Conservation (phyloP, 2,797 vertebrate genomes). For the Botia kubotai region DNA sequence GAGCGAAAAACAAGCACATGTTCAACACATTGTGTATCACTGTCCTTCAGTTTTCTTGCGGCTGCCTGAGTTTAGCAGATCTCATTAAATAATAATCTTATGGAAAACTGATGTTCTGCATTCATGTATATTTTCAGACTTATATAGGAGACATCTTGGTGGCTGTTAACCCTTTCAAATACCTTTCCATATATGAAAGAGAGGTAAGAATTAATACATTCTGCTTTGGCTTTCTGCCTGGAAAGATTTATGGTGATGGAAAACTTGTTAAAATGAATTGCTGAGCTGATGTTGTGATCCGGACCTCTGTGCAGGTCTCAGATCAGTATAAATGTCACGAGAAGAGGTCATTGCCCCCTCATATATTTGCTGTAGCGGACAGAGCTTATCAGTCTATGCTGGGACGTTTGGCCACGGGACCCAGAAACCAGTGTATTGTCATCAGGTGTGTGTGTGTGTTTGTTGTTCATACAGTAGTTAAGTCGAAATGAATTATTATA, state of each 20-base stretch:
- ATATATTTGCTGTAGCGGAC: slow-evolving; percentile 79
- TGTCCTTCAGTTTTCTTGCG: no score
- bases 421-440: slow-evolving; percentile 77
- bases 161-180: slow-evolving; percentile 77
- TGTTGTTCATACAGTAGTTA: no score
- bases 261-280: no score
- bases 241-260: not conserved
- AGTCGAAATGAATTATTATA: not conserved
- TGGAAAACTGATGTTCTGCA: not conserved
- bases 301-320: slow-evolving; percentile 64
- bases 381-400: slow-evolving; percentile 76
- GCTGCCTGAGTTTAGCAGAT: no score
- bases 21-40: no score
- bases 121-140: slow-evolving; percentile 67
- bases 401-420: slow-evolving; percentile 59
- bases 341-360: slow-evolving; percentile 69
- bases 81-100: no score
- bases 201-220: slow-evolving; percentile 64
- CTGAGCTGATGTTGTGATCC: not conserved
- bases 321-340: slow-evolving; percentile 69
- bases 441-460: slow-evolving; percentile 72
- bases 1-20: not conserved
- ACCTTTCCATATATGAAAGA: slow-evolving; percentile 73
- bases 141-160: slow-evolving; percentile 78
- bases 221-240: not conserved